Evolutionary conservation across 2,888 invertebrate genomes (phyloP), one percentile per base, ranked within the genome.

Genomic region (Orthonevra nobilis): DNA sequence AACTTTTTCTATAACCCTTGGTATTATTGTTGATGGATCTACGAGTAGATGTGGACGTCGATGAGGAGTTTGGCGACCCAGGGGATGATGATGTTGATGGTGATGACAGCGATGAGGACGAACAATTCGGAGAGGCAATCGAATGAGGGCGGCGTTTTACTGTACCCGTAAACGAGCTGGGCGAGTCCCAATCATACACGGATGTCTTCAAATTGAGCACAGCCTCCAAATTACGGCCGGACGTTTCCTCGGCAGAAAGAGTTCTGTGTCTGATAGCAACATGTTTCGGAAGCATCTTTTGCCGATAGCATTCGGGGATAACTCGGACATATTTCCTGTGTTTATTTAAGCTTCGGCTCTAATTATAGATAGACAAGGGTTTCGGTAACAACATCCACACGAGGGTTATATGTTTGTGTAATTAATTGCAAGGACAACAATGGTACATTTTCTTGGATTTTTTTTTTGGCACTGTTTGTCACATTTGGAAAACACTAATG

Each of bases 151-250:
- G 90, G 82, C 93, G 89, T 85, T 93, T 94, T 2, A 94, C 93
- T 1, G 94, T 94, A 9, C 94, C 94, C 0, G 94, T 94, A 85
- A 91, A 91, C 23, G 91, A 89, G 17, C 93, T 93, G 30, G 93
- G 92, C 17, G 92, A 93, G 86, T 94, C 94, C 93, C 94, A 94
- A 85, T 94, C 94, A 79, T 84, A 85, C 63, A 84, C 68, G 52
- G 84, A 85, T 28, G 82, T 83, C 82, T 85, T 84, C 52, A 84
- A 75, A 75, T 60, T 77, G 15, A 60, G 50, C 23, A 34, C 32
- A 19, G 36, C 44, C 32, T 42, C 58, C 52, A 40, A 30, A 19
- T 30, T 23, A 30, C 60, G 14, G 63, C 12, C 48, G 40, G 40
- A 30, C 34, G 32, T 44, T 12, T 64, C 64, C 40, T 68, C 46